Evolutionary conservation across 1,140 invertebrate species (phyloP).

Genomic region (Drosophila suzukii): DNA sequence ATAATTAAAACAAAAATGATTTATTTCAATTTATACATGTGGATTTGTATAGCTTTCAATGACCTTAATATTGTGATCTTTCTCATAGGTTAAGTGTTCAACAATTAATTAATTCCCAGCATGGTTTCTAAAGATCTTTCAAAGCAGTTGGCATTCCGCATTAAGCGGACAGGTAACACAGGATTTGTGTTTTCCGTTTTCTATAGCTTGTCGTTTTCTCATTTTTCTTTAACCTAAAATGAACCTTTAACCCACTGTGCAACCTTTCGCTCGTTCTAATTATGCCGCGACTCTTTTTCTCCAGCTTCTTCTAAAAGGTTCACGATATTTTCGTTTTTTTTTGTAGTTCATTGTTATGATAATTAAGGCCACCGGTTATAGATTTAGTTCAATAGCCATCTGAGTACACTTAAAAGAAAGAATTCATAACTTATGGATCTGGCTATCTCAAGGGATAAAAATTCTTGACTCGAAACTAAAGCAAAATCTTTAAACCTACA

Average conservation of each 20-base stretch:
- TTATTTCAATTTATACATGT: neutral
- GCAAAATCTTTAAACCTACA: too few relatives aligned
- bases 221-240: slow-evolving; percentile 7
- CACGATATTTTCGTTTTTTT: slow-evolving; percentile 45
- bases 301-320: slow-evolving; percentile 43
- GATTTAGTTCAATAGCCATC: slow-evolving; percentile 73
- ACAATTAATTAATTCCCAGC: slow-evolving; percentile 32
- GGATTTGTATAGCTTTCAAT: slow-evolving; percentile 14
- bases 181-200: slow-evolving; percentile 59
- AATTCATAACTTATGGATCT: neutral
- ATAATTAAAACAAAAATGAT: neutral
- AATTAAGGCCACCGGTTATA: slow-evolving; percentile 76
- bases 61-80: slow-evolving; percentile 25
- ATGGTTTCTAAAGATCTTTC: slow-evolving; percentile 6
- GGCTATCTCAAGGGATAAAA: neutral
- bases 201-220: slow-evolving; percentile 13
- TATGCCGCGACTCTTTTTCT: slow-evolving; percentile 64
- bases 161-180: slow-evolving; percentile 47
- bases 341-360: slow-evolving; percentile 69
- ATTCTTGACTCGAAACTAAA: too few relatives aligned
- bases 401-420: neutral
- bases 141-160: slow-evolving; percentile 19
- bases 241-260: slow-evolving; percentile 57
- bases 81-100: slow-evolving; percentile 7
- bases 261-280: slow-evolving; percentile 74